phyloP scores from a whole-genome alignment of 2,113 vertebrate species.

The Benthochromis sp. region DNA sequence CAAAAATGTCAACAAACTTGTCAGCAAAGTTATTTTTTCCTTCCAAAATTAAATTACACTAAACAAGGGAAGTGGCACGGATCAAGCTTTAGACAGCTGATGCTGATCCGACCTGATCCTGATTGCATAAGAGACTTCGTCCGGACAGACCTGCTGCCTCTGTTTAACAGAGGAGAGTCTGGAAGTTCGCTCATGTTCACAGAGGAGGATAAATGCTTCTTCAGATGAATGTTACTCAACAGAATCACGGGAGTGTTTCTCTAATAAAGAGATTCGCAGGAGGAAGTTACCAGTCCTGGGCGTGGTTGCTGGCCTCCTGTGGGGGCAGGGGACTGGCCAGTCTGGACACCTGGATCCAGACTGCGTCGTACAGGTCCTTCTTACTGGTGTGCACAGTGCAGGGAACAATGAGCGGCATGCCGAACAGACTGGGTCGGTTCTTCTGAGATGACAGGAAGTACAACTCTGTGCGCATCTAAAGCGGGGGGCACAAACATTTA shows the following conservation, averaged over 20 bases:
- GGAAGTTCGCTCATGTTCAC: accelerated
- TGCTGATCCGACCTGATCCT: neutral
- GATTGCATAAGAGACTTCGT: neutral
- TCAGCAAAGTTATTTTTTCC: neutral
- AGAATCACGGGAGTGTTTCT: accelerated
- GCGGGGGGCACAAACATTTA: neutral
- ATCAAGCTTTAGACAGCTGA: neutral
- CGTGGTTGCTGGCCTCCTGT: slow-evolving; percentile 97
- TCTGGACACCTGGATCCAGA: slow-evolving; percentile 96
- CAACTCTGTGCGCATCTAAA: slow-evolving; percentile 91
- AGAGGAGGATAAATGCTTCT: neutral
- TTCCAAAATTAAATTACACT: neutral
- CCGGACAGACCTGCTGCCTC: neutral
- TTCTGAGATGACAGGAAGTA: slow-evolving; percentile 98
- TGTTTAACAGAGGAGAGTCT: neutral
- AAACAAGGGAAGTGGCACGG: neutral
- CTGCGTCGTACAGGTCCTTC: slow-evolving; percentile 90
- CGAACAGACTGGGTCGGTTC: slow-evolving; percentile 94
- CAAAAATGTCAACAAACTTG: neutral
- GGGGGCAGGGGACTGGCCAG: slow-evolving; percentile 96
- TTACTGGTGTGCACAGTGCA: slow-evolving; percentile 91
- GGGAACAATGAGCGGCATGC: slow-evolving; percentile 95
- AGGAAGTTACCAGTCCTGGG: slow-evolving; percentile 83
- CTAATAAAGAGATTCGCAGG: accelerated
- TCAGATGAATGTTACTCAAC: neutral